These are phyloP conservation scores for Cryptoprocta ferox DNA, from an alignment of 2,797 vertebrate species.

Conservation along the genomic window DNA sequence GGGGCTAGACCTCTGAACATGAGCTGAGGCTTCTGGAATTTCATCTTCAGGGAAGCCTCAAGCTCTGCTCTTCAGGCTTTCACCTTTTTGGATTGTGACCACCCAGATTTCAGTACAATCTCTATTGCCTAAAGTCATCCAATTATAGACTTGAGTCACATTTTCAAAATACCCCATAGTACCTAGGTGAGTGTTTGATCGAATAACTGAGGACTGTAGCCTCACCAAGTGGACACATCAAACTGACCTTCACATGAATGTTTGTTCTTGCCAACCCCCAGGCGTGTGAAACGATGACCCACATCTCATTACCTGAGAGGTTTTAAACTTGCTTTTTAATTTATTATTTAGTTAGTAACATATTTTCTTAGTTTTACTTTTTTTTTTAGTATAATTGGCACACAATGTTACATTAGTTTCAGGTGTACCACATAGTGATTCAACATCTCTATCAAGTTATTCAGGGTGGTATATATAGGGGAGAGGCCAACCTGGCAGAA, in stretches of 20 bases:
- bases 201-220: not conserved
- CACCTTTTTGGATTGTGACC: not conserved
- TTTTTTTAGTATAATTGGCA: too few relatives aligned
- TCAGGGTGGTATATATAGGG: too few relatives aligned
- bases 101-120: not conserved
- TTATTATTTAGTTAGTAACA: too few relatives aligned
- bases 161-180: not conserved
- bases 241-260: not conserved
- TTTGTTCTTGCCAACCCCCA: not conserved
- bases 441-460: too few relatives aligned
- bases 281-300: not conserved
- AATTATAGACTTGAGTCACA: too few relatives aligned
- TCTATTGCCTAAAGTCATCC: not conserved
- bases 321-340: not conserved
- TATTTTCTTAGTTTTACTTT: too few relatives aligned
- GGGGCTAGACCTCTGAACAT: not conserved
- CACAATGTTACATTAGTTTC: too few relatives aligned
- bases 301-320: not conserved
- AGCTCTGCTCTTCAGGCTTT: not conserved
- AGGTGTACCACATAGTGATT: too few relatives aligned
- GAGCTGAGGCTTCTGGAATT: not conserved
- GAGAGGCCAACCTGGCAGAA: too few relatives aligned
- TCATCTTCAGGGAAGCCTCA: not conserved
- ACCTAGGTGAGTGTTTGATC: not conserved
- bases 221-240: not conserved